Base-by-base conservation (phyloP, 2,113 vertebrate genomes). In the Salvelinus sp. region DNA sequence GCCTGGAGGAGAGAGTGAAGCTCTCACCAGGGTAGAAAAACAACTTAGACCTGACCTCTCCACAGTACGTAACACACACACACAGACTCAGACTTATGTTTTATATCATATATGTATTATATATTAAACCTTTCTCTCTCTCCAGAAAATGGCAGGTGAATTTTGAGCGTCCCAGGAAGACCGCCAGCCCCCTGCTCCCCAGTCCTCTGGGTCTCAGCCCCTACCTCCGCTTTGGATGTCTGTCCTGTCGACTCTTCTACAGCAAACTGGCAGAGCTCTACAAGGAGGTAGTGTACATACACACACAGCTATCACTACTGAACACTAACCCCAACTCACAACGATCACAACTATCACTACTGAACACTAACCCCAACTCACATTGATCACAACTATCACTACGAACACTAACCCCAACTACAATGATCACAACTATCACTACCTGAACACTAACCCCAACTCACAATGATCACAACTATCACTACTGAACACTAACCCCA, bases 1-100 rank as follows among this genome's bases (percentile, higher is more conserved):
- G 88, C 87, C 86, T 1, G 87, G 88, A 14, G 87, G 88, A 18
- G 88, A 89, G 63, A 86, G 83, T 3, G 88, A 89, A 73, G 85
- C 87, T 3, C 78, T 89, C 77, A 78, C 71, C 20, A 65, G 88
- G 3, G 72, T 90, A 48, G 81, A 90, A 38, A 69, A 66, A 38
- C 82, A 89, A 27, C 75, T 89, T 44, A 82, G 74, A 18, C 64
- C 63, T 2, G 79, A 84, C 20, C 38, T 58, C 9, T 28, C 71
- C 3, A 54, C 79, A 20, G 83, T 84, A 83, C 0, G 48, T 60
- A 10, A 50, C 5, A 73, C 71, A 72, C 65, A 44, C 38, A 62
- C 38, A 54, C 25, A 16, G 1, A 64, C n/a, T 6, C 25, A 62
- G 38, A 44, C 2, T 28, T 4, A 54, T 54, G 48, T 54, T 54